phyloP scores from a whole-genome alignment of 2,888 invertebrate species.

The Cryptops parisi region DNA sequence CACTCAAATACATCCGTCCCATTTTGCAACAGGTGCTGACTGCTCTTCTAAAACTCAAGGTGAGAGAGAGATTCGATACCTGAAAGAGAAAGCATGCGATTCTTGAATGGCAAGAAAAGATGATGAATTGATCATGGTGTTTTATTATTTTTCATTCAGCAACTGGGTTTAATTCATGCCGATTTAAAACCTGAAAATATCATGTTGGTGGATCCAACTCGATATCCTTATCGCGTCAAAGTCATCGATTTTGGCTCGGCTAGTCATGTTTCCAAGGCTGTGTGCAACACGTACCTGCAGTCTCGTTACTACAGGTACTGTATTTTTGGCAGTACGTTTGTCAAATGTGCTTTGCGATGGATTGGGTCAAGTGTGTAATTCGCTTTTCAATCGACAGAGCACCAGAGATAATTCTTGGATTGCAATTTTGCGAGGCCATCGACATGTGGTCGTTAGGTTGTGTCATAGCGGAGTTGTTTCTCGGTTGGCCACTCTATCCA shows the following conservation, averaged over 20 bases:
- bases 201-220: slow-evolving; percentile 96
- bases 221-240: slow-evolving; percentile 97
- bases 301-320: slow-evolving; percentile 92
- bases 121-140: not conserved
- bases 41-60: slow-evolving; percentile 67
- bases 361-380: too few relatives aligned
- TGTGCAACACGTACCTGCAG: slow-evolving; percentile 98
- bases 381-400: too few relatives aligned
- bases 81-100: too few relatives aligned
- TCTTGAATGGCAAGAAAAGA: not conserved
- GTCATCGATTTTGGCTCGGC: slow-evolving; percentile 99
- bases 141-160: slow-evolving; percentile 42
- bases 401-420: slow-evolving; percentile 35
- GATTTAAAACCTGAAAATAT: slow-evolving; percentile 99
- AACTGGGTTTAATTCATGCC: slow-evolving; percentile 97
- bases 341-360: too few relatives aligned
- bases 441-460: slow-evolving; percentile 99
- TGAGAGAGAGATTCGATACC: too few relatives aligned
- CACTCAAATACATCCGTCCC: slow-evolving; percentile 95
- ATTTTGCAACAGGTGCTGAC: slow-evolving; percentile 94
- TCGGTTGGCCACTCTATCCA: slow-evolving; percentile 99
- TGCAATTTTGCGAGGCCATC: slow-evolving; percentile 98
- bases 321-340: too few relatives aligned
- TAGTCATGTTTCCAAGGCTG: slow-evolving; percentile 97
- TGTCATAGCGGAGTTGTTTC: slow-evolving; percentile 96